Evolutionary conservation across 2,113 vertebrate genomes (phyloP), one percentile per base, ranked within the genome.

Genomic region (Cyphomyrus plagiostoma): DNA sequence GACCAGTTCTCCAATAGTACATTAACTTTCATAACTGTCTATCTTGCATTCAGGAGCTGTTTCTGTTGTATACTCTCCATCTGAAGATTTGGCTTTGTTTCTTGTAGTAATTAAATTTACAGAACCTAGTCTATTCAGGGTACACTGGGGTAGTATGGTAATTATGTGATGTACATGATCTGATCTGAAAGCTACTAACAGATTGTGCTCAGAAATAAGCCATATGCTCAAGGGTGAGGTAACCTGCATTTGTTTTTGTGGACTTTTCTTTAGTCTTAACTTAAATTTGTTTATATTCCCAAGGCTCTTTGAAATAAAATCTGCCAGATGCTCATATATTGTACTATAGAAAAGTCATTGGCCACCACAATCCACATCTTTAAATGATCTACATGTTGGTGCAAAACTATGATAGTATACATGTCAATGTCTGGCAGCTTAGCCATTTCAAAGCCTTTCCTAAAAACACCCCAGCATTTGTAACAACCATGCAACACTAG

Each of bases 101-200:
- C 74, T 80, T 80, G 74, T 80, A 80, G 13, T 7, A 80, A 80
- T 80, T 42, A 19, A 42, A 15, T 80, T 42, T 42, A 80, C 35
- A 80, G 74, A 42, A 35, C 74, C 74, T 80, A 19, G 30, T 42
- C 35, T 42, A 42, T 42, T 80, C 35, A 39, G 74, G 74, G 30
- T 80, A 42, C 35, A 42, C 4, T 42, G 30, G 15, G 15, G 35
- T 42, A 80, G 35, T 80, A 80, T 80, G 74, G 74, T 42, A 42
- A 80, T 80, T 80, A 80, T 19, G 74, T 42, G 30, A 35, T 80
- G 74, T 80, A 80, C 74, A 80, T 80, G 74, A 80, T 80, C 74
- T 80, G 35, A 80, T 80, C 35, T 42, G 74, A 80, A 39, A 80
- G 74, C 74, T 39, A 80, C 74, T 80, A 80, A 80, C 35, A 80